Percentiles rank a stretch among this genome's conserved stretches.
Conservation (phyloP, 1,140 invertebrate species). For the Matsumurasca onukii region DNA sequence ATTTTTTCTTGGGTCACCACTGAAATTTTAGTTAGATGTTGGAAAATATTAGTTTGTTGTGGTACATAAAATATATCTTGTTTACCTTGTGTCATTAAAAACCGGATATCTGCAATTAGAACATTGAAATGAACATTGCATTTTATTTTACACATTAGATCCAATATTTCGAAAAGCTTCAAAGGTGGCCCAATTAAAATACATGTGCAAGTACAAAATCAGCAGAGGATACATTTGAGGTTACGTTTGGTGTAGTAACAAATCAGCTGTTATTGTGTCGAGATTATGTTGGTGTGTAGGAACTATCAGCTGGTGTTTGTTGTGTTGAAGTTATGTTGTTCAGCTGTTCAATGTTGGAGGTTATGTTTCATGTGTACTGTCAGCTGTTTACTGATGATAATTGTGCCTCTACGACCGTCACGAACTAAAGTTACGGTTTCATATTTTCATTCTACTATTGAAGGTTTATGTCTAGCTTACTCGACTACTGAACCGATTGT, state of each 20-base stretch:
- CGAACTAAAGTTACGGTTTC: neutral
- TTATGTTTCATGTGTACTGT: too few relatives aligned
- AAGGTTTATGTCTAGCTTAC: constrained; percentile 4
- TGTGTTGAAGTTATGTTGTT: too few relatives aligned
- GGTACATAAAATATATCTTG: neutral
- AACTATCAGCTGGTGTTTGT: too few relatives aligned
- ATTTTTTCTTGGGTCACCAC: too few relatives aligned
- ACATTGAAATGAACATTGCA: neutral
- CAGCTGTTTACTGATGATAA: constrained; percentile 21
- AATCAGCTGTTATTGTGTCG: too few relatives aligned
- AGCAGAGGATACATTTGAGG: neutral
- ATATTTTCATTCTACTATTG: constrained; percentile 18
- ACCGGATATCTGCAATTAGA: neutral
- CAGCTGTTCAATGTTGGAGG: too few relatives aligned
- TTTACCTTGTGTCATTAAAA: neutral
- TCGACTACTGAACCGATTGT: neutral
- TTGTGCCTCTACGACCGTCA: constrained; percentile 13
- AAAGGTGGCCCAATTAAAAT: too few relatives aligned
- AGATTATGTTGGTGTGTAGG: too few relatives aligned
- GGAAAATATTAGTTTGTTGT: neutral
- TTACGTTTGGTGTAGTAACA: neutral
- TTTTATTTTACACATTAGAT: neutral
- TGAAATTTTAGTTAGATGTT: neutral
- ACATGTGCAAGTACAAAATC: neutral
- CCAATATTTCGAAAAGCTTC: neutral